These are phyloP conservation scores for Apus apus DNA, from an alignment of 2,113 vertebrate species.

Conservation along the genomic window DNA sequence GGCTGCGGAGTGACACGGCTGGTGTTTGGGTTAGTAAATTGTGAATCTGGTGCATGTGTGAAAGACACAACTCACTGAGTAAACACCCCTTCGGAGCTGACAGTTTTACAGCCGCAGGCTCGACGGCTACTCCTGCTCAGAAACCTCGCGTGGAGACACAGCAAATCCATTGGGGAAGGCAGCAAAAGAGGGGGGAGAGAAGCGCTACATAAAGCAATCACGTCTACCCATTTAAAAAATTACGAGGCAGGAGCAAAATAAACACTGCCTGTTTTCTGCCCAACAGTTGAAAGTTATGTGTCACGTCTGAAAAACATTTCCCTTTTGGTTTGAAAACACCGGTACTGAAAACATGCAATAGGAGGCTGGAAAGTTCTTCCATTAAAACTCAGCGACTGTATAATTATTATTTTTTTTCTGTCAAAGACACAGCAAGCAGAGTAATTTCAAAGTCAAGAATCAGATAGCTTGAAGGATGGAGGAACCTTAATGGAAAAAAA, in stretches of 20 bases:
- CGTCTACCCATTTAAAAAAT: not conserved
- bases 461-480: not conserved
- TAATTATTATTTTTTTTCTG: not conserved
- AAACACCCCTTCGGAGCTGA: conserved; percentile 48
- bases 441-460: not conserved
- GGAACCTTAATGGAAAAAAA: not conserved
- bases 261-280: not conserved
- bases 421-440: not conserved
- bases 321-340: not conserved
- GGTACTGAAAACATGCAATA: not conserved
- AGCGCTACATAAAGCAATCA: not conserved
- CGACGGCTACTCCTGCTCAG: not conserved
- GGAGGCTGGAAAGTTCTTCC: conserved; percentile 7
- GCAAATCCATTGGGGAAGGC: not conserved
- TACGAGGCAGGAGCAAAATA: not conserved
- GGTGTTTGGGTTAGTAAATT: not conserved
- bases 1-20: not conserved
- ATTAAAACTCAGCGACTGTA: not conserved
- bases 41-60: conserved; percentile 38
- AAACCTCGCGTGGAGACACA: not conserved
- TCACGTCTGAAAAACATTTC: not conserved
- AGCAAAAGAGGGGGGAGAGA: not conserved
- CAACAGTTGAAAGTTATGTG: not conserved
- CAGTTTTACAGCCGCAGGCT: conserved; percentile 41
- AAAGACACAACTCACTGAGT: not conserved